A percentile compares a stretch with the other conserved stretches of the same genome.
Conservation (phyloP, 2,888 invertebrate species). For the Cephus sareptanus region DNA sequence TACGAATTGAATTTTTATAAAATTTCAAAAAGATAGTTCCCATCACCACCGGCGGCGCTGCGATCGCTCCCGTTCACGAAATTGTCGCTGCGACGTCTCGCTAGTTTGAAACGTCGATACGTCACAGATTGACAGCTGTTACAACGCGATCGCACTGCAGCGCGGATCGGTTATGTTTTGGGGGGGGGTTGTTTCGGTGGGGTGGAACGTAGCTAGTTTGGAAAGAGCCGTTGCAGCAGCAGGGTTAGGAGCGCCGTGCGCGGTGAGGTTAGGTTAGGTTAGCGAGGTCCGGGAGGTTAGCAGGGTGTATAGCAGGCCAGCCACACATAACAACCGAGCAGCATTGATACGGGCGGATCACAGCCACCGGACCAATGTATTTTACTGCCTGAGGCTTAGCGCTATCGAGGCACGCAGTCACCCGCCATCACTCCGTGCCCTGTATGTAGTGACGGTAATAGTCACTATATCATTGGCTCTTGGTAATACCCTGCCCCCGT, state of each 20-base stretch:
- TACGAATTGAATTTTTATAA: too few species aligned
- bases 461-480: conserved; percentile 67
- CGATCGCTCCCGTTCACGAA: not conserved
- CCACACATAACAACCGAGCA: conserved; percentile 60
- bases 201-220: conserved; percentile 9
- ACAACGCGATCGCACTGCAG: conserved; percentile 44
- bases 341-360: conserved; percentile 66
- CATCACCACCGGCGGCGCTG: not conserved
- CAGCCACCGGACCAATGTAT: conserved; percentile 64
- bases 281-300: conserved; percentile 26
- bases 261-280: conserved; percentile 26
- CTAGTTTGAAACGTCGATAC: conserved; percentile 38
- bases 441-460: conserved; percentile 66
- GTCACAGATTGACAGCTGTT: conserved; percentile 44
- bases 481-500: conserved; percentile 63
- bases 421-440: conserved; percentile 65
- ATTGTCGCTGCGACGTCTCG: conserved; percentile 4
- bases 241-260: conserved; percentile 11
- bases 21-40: too few species aligned
- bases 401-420: conserved; percentile 66
- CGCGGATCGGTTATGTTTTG: conserved; percentile 22
- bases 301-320: conserved; percentile 17
- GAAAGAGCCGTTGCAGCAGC: conserved; percentile 20
- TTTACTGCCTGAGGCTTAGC: conserved; percentile 65
- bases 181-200: conserved; percentile 6